phyloP scores from a whole-genome alignment of 2,888 invertebrate species.

The Periphyllus acericola region DNA sequence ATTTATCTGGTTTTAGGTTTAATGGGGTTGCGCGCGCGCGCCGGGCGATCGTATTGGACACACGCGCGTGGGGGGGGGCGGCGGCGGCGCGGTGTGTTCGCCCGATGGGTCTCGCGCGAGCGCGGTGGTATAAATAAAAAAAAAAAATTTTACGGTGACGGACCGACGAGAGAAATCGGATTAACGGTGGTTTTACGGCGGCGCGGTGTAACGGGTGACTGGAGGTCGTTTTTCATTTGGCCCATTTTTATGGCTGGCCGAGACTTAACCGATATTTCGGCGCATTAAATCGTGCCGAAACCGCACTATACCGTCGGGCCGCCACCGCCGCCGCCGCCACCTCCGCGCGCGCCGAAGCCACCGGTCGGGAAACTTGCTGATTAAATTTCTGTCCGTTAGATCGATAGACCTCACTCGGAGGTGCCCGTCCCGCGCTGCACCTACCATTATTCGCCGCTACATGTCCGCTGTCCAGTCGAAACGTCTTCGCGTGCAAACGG shows the following conservation, averaged over 20 bases:
- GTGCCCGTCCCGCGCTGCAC: neutral
- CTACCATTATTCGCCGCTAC: neutral
- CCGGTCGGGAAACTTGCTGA: conserved; percentile 47
- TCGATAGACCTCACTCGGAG: conserved; percentile 35
- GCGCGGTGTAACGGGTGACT: neutral
- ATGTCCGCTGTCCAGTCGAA: neutral
- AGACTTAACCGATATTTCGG: conserved; percentile 61
- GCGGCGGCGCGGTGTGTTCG: neutral
- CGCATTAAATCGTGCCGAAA: conserved; percentile 54
- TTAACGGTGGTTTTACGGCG: conserved; percentile 24
- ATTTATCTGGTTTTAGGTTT: conserved; percentile 27
- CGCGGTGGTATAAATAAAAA: conserved; percentile 31
- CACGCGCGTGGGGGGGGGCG: neutral
- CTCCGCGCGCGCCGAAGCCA: neutral
- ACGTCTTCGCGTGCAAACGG: neutral
- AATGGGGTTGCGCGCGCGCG: neutral
- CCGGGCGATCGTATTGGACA: conserved; percentile 25
- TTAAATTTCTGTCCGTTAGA: conserved; percentile 56
- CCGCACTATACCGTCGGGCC: conserved; percentile 30
- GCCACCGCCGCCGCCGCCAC: neutral
- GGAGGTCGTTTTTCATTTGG: conserved; percentile 60
- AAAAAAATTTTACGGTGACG: conserved; percentile 49
- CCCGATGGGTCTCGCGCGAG: no score
- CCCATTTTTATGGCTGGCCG: conserved; percentile 52
- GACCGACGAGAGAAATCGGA: conserved; percentile 57